Evolutionary conservation across 2,797 vertebrate species (phyloP), one percentile per base, ranked within the genome.

Genomic region (Cirrhinus mrigala): DNA sequence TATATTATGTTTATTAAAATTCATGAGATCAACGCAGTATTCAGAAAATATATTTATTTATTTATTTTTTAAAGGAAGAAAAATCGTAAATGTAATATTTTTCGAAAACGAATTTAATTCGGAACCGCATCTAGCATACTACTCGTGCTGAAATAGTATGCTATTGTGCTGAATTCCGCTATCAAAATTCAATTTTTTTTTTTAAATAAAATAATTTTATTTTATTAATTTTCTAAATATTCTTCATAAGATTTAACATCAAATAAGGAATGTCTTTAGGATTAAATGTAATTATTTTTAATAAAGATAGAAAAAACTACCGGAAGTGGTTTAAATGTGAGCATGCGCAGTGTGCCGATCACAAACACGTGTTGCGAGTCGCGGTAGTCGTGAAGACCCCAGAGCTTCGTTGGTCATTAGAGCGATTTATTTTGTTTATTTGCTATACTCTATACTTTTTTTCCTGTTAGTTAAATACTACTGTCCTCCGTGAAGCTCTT

Each of bases 401-500:
- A 20, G 27, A 22, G 22, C 24, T 54, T 70, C 66, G 27, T 2
- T 4, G 22, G 7, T 50, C 6, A 3, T 0, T 3, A 24, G 3
- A 2, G 6, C 58, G 12, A 20, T 1, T 46, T 46, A 2, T 20
- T 15, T 44, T 0, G 10, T 54, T 78, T 68, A 33, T 29, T n/a
- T 9, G 24, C 74, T 58, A 3, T 16, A 10, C 4, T 1, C 0
- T 20, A 0, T 3, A 54, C 1, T 0, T 0, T 1, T 44, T 78
- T 66, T n/a, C n/a, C 46, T 20, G 16, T 64, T 15, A 75, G 11
- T 1, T 14, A 54, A 37, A 48, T 64, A 37, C 8, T 10, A 73
- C 85, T 91, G 40, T 95, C 95, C 95, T 96, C 95, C 91, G 95
- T 96, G 95, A 96, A 96, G 95, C 95, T 90, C 91, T 94, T 93